Percentiles rank a stretch among this genome's conserved stretches.
These are phyloP conservation scores for Eupithecia dodoneata DNA, from an alignment of 2,888 invertebrate species.

Conservation along the genomic window DNA sequence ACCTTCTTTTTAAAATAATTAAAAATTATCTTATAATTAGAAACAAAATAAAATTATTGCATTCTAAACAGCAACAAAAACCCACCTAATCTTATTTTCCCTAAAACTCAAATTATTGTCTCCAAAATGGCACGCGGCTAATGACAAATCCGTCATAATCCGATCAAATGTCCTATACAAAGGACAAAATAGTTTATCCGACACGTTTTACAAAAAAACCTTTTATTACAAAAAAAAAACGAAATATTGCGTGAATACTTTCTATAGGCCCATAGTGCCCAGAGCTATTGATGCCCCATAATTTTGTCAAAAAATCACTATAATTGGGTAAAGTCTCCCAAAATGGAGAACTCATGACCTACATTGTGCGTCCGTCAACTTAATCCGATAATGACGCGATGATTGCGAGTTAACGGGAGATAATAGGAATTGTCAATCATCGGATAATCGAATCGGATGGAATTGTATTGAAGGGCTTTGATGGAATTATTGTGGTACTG, in stretches of 20 bases:
- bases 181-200: not conserved
- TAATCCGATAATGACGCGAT: constrained; percentile 58
- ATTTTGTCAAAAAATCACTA: constrained; percentile 13
- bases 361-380: constrained; percentile 49
- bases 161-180: not conserved
- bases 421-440: constrained; percentile 59
- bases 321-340: constrained; percentile 29
- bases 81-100: not conserved
- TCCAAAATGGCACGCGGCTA: constrained; percentile 17
- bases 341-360: constrained; percentile 36
- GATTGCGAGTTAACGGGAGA: constrained; percentile 56
- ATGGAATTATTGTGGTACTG: not conserved
- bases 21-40: not conserved
- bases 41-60: not conserved
- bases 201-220: not conserved
- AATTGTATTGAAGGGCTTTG: not conserved
- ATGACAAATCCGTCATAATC: constrained; percentile 8
- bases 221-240: not conserved
- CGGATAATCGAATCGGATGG: constrained; percentile 21
- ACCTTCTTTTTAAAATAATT: too few species aligned
- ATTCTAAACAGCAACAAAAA: not conserved
- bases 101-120: not conserved
- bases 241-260: not conserved
- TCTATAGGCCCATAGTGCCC: not conserved
- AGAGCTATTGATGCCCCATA: constrained; percentile 10